A percentile compares a stretch with the other conserved stretches of the same genome.
These are phyloP conservation scores for Drusus annulatus DNA, from an alignment of 1,140 invertebrate species.

Conservation along the genomic window DNA sequence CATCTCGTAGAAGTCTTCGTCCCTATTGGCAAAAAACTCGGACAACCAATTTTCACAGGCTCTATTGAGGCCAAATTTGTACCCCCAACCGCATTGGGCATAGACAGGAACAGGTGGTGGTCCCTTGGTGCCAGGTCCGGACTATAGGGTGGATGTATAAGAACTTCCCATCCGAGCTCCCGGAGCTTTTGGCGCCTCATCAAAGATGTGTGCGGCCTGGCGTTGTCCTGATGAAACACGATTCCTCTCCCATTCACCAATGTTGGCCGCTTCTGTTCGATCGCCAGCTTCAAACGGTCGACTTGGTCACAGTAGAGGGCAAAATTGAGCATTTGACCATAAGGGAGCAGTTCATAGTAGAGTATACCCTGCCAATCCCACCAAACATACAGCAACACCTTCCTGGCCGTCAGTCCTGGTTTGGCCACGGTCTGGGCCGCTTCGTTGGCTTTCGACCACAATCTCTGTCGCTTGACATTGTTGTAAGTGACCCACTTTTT, in stretches of 20 bases:
- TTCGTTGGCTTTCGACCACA: constrained; percentile 19
- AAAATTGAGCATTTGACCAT: constrained; percentile 14
- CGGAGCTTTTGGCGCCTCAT: constrained; percentile 16
- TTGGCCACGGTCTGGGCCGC: constrained; percentile 16
- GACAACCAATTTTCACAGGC: constrained; percentile 8
- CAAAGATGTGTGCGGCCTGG: constrained; percentile 15
- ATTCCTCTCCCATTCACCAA: constrained; percentile 23
- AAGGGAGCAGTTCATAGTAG: constrained; percentile 3
- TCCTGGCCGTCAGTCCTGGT: constrained; percentile 21
- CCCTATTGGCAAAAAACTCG: constrained; percentile 19
- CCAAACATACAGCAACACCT: constrained; percentile 18
- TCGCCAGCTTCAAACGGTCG: constrained; percentile 22
- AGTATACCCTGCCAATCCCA: constrained; percentile 24
- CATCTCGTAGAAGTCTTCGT: background rate
- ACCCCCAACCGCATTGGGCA: background rate
- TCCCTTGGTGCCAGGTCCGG: background rate
- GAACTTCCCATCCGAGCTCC: constrained; percentile 20
- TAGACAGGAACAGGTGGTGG: no score
- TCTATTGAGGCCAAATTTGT: constrained; percentile 16
- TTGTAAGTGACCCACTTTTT: constrained; percentile 23
- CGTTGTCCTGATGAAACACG: constrained; percentile 22
- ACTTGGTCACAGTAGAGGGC: constrained; percentile 13
- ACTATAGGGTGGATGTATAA: constrained; percentile 21
- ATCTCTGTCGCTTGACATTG: constrained; percentile 12
- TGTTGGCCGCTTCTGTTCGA: constrained; percentile 24